phyloP scores from a whole-genome alignment of 2,797 vertebrate genomes.

The Paguma larvata region DNA sequence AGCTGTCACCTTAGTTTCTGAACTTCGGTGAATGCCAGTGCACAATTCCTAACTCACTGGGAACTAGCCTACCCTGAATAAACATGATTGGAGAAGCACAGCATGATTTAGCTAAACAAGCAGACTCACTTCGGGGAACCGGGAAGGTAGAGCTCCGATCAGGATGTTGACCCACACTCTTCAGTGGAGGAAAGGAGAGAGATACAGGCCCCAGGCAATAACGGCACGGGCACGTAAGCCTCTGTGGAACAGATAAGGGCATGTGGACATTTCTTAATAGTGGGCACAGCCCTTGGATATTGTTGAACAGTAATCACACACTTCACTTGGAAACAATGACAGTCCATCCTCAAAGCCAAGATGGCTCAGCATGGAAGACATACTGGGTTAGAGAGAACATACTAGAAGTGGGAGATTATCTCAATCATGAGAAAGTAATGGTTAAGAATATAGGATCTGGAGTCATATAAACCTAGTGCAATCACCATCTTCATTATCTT shows the following conservation, averaged over 20 bases:
- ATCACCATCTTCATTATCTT: neutral
- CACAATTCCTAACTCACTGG: neutral
- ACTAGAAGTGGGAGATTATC: neutral
- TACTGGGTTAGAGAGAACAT: neutral
- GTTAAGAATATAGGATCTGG: neutral
- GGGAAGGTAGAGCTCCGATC: neutral
- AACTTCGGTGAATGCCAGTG: neutral
- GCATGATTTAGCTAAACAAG: neutral
- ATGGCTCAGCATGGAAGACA: neutral
- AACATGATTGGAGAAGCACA: neutral
- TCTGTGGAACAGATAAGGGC: neutral
- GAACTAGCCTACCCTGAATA: neutral
- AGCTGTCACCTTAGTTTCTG: conserved; percentile 41
- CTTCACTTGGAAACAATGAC: neutral
- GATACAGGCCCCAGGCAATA: neutral
- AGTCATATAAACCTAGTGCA: neutral
- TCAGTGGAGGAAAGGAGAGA: neutral
- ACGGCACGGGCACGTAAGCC: neutral
- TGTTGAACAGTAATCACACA: neutral
- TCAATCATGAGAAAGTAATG: neutral
- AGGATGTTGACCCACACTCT: neutral
- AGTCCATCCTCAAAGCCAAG: neutral
- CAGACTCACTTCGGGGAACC: neutral
- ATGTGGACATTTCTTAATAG: neutral
- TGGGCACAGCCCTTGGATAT: neutral